Percentiles rank a stretch among this genome's conserved stretches.
phyloP scores from a whole-genome alignment of 2,888 invertebrate species.

The Agelastica alni region DNA sequence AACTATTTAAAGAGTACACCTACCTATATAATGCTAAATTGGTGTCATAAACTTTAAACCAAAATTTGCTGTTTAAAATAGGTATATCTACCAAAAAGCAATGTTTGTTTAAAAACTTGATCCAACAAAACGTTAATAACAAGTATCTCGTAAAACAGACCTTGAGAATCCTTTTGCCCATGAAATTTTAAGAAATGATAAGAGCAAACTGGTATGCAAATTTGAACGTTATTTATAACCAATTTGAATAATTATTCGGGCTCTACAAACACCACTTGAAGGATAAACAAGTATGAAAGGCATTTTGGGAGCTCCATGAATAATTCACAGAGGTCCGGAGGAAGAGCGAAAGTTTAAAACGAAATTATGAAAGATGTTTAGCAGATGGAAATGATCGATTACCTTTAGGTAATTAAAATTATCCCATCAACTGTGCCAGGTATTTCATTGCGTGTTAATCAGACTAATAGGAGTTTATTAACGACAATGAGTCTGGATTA shows the following conservation, averaged over 20 bases:
- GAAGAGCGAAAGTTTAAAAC: neutral
- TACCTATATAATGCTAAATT: no score
- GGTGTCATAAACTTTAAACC: no score
- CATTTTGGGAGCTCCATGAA: neutral
- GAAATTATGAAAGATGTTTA: neutral
- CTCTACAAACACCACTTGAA: conserved; percentile 6
- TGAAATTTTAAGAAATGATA: neutral
- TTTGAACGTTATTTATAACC: conserved; percentile 2
- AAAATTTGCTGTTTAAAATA: no score
- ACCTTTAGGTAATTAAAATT: neutral
- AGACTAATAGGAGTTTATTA: no score
- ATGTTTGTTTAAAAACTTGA: no score
- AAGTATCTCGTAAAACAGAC: neutral
- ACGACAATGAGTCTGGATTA: no score
- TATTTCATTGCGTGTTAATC: neutral
- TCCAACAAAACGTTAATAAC: neutral
- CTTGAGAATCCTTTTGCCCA: neutral
- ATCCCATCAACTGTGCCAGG: neutral
- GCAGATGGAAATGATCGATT: neutral
- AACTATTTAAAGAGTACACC: no score
- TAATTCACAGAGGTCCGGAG: neutral
- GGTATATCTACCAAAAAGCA: no score
- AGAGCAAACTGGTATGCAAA: conserved; percentile 11
- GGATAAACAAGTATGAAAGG: conserved; percentile 7
- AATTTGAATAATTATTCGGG: conserved; percentile 5